Percentiles rank a stretch among this genome's conserved stretches.
Conservation (phyloP, 2,113 vertebrate species). For the Callaeas wilsoni region DNA sequence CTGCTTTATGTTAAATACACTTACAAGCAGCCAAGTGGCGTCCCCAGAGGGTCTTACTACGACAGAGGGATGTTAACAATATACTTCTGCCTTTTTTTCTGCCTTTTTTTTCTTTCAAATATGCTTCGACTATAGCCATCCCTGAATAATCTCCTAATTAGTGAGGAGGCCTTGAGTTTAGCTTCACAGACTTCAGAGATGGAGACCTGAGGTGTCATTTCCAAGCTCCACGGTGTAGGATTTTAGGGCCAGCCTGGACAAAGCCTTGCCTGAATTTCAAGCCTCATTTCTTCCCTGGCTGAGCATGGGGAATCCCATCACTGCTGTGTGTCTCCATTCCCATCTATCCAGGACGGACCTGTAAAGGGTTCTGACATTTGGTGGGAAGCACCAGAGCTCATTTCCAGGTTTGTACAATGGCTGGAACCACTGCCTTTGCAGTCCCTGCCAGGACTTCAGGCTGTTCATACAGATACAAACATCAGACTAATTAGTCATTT, state of each 20-base stretch:
- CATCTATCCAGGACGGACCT: background rate
- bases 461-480: background rate
- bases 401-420: background rate
- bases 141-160: slow-evolving; percentile 10
- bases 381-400: background rate
- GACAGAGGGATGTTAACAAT: slow-evolving; percentile 31
- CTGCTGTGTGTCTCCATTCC: background rate
- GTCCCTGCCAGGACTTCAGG: background rate
- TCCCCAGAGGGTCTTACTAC: background rate
- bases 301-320: background rate
- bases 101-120: background rate
- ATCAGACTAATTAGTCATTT: background rate
- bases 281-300: background rate
- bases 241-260: background rate
- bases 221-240: background rate
- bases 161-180: background rate
- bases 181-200: background rate
- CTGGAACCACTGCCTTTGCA: background rate
- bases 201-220: background rate
- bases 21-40: slow-evolving; percentile 20
- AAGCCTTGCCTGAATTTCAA: background rate
- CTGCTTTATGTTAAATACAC: slow-evolving; percentile 55
- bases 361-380: background rate
- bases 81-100: background rate
- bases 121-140: background rate